Conservation (phyloP, 1,140 invertebrate genomes). For the Cotesia chilonis region DNA sequence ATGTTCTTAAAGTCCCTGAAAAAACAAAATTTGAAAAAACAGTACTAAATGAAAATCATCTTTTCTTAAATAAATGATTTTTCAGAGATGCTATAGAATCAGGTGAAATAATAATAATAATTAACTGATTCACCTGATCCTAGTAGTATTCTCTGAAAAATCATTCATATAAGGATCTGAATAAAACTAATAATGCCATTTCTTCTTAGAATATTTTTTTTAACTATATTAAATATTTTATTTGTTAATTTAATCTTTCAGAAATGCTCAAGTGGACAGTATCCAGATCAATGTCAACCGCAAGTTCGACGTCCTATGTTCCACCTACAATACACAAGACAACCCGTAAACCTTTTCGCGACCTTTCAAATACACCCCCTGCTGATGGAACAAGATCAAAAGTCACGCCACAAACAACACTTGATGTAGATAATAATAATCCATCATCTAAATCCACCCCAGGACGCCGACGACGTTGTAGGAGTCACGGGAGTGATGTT, state of each 20-base stretch:
- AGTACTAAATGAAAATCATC: too few relatives aligned
- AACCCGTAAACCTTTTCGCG: slow-evolving; percentile 56
- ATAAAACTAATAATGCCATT: too few relatives aligned
- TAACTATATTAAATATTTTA: slow-evolving; percentile 5
- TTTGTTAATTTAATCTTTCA: slow-evolving; percentile 37
- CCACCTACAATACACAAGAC: slow-evolving; percentile 50
- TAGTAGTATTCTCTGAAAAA: too few relatives aligned
- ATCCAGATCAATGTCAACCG: slow-evolving; percentile 62
- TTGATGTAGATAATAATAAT: slow-evolving; percentile 32
- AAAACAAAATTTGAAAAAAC: too few relatives aligned
- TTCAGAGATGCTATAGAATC: too few relatives aligned
- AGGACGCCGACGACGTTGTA: slow-evolving; percentile 55
- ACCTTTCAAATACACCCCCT: slow-evolving; percentile 62
- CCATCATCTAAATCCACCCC: slow-evolving; percentile 47
- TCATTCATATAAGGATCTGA: too few relatives aligned
- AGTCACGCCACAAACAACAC: slow-evolving; percentile 27
- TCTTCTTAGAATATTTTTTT: too few relatives aligned
- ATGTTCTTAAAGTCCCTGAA: too few relatives aligned
- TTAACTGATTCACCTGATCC: too few relatives aligned
- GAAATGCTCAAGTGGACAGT: slow-evolving; percentile 66
- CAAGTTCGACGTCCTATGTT: slow-evolving; percentile 59
- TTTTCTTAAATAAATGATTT: too few relatives aligned
- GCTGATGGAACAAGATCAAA: slow-evolving; percentile 46
- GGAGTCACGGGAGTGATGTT: slow-evolving; percentile 60
- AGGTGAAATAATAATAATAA: too few relatives aligned